Percentiles rank a stretch among this genome's conserved stretches.
phyloP scores from a whole-genome alignment of 2,888 invertebrate species.

The Chalcosyrphus nemorum region DNA sequence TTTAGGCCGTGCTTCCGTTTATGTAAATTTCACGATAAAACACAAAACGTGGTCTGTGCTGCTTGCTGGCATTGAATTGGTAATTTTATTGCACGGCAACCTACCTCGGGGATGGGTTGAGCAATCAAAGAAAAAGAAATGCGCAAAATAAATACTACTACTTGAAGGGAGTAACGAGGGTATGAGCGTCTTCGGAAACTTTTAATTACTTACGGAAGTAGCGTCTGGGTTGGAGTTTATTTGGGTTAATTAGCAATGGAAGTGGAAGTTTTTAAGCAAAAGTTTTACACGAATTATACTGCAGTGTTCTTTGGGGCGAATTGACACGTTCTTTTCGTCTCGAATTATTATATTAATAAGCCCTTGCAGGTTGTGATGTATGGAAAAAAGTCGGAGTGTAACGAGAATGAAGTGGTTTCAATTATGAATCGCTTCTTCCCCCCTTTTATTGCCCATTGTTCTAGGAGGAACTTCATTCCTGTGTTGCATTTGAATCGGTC shows the following conservation, averaged over 20 bases:
- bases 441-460: too few relatives aligned
- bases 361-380: too few relatives aligned
- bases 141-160: slow-evolving; percentile 29
- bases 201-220: slow-evolving; percentile 50
- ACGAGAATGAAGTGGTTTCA: too few relatives aligned
- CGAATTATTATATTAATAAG: too few relatives aligned
- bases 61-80: slow-evolving; percentile 42
- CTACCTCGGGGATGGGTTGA: neutral
- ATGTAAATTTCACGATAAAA: slow-evolving; percentile 50
- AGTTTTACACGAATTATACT: too few relatives aligned
- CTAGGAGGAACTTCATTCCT: too few relatives aligned
- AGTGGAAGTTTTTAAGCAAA: slow-evolving; percentile 3
- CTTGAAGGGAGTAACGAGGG: neutral
- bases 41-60: slow-evolving; percentile 54
- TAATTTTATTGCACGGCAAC: slow-evolving; percentile 28
- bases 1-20: slow-evolving; percentile 57
- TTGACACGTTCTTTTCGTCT: too few relatives aligned
- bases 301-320: too few relatives aligned
- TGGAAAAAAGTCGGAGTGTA: too few relatives aligned
- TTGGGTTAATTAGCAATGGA: slow-evolving; percentile 50
- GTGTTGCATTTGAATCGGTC: too few relatives aligned
- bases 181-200: slow-evolving; percentile 33
- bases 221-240: slow-evolving; percentile 38
- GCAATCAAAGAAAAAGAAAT: slow-evolving; percentile 33
- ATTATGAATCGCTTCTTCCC: too few relatives aligned